Conservation (phyloP, 2,113 vertebrate genomes). For the Sigmodon hispidus region DNA sequence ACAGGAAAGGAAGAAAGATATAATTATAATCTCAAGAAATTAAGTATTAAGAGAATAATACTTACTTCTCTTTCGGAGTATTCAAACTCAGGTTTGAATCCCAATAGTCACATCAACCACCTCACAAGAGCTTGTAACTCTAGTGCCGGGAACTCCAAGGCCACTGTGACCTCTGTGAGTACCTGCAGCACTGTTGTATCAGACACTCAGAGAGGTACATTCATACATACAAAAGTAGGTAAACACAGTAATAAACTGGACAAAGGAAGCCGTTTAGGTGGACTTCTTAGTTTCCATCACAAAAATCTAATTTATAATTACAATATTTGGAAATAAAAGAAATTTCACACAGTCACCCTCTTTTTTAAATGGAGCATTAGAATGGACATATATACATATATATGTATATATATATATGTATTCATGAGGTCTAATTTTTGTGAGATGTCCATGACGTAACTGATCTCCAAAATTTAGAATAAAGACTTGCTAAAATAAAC, state of each 20-base stretch:
- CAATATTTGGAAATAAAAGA: background rate
- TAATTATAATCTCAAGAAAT: background rate
- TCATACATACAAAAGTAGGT: background rate
- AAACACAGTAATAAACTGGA: background rate
- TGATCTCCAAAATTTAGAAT: background rate
- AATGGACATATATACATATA: background rate
- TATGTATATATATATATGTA: too few relatives aligned
- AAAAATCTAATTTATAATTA: background rate
- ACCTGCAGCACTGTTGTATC: background rate
- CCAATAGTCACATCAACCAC: background rate
- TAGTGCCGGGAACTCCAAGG: background rate
- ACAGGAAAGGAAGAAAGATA: background rate
- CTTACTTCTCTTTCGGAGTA: background rate
- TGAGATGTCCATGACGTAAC: too few relatives aligned
- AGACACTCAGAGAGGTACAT: background rate
- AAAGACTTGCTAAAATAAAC: background rate
- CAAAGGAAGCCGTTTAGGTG: background rate
- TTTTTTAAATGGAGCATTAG: background rate
- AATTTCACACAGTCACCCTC: background rate
- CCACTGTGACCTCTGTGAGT: background rate
- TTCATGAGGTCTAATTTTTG: background rate
- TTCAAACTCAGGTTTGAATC: background rate
- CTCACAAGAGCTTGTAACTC: background rate
- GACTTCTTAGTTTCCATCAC: conserved; percentile 21
- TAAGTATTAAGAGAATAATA: background rate